Conservation (phyloP, 1,140 invertebrate species). For the Bombus cullumanus region DNA sequence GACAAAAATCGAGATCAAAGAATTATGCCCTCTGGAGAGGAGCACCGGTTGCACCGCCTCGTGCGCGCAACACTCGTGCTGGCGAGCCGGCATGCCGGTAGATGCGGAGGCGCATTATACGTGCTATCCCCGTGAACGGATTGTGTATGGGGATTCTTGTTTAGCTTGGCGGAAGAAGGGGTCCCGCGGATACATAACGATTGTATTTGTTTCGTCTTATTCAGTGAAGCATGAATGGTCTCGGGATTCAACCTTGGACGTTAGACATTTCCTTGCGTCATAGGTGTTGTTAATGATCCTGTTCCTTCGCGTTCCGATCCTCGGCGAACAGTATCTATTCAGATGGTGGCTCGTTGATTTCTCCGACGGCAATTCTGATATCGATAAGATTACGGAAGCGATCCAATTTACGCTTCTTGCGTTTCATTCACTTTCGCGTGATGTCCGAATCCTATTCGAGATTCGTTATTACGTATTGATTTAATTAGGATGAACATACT, state of each 20-base stretch:
- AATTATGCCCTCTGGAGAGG: conserved; percentile 61
- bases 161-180: conserved; percentile 28
- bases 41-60: conserved; percentile 46
- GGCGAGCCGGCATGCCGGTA: not conserved
- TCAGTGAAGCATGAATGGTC: conserved; percentile 42
- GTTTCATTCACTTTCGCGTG: not conserved
- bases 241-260: not conserved
- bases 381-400: not conserved
- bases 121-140: not conserved
- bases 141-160: conserved; percentile 29
- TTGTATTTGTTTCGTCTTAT: conserved; percentile 41
- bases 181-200: conserved; percentile 31
- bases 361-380: not conserved
- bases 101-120: conserved; percentile 43
- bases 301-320: not conserved
- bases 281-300: conserved; percentile 12
- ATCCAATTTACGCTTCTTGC: too few species aligned
- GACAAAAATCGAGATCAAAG: conserved; percentile 67
- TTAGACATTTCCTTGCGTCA: conserved; percentile 7
- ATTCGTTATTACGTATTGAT: not conserved
- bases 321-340: not conserved
- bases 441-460: not conserved
- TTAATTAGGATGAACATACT: not conserved
- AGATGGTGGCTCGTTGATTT: not conserved
- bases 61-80: conserved; percentile 28